phyloP scores from a whole-genome alignment of 1,140 invertebrate genomes.

The Schlechtendalia chinensis region DNA sequence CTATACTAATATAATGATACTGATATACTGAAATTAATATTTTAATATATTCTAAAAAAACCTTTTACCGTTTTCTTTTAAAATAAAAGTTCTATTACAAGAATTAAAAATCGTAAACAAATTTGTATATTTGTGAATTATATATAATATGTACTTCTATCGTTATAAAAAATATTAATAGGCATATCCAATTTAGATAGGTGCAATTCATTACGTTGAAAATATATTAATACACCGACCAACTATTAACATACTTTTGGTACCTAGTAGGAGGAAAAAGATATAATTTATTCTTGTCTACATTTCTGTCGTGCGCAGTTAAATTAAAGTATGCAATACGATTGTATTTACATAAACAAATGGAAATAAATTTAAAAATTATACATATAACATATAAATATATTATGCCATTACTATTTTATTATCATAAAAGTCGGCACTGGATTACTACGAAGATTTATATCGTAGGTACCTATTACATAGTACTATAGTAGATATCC shows the following conservation, averaged over 20 bases:
- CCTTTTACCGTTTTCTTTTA: no score
- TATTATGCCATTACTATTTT: no score
- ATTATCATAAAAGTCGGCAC: no score
- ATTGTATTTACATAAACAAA: not conserved
- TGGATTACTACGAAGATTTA: not conserved
- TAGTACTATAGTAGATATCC: slow-evolving; percentile 6
- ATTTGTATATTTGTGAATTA: no score
- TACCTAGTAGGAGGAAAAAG: not conserved
- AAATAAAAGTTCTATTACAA: no score
- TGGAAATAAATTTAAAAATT: not conserved
- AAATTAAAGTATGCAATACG: not conserved
- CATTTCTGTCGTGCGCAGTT: not conserved
- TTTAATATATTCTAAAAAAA: no score
- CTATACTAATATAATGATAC: no score
- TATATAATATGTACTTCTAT: not conserved
- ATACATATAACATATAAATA: not conserved
- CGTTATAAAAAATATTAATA: not conserved
- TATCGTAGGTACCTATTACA: not conserved
- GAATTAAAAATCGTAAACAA: no score
- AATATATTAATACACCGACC: no score
- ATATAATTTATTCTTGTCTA: no score
- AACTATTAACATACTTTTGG: not conserved
- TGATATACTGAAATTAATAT: no score
- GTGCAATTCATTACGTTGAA: not conserved
- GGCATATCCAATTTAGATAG: not conserved